Conservation (phyloP, 2,888 invertebrate species). For the Rhagonycha lutea region DNA sequence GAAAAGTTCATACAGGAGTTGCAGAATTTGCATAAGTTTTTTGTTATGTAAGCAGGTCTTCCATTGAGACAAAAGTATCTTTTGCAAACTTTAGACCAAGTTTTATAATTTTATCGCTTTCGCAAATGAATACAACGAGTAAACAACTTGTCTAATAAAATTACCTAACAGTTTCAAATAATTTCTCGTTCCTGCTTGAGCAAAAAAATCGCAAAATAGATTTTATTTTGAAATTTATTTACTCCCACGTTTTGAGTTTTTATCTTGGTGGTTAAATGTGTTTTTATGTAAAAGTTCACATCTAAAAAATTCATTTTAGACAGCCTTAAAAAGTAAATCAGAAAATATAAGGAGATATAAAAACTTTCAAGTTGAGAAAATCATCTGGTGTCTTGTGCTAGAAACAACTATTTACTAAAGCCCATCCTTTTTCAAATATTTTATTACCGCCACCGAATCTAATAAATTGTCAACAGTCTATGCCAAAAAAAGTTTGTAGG, state of each 20-base stretch:
- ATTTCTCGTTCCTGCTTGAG: background rate
- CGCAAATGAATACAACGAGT: background rate
- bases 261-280: background rate
- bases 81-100: background rate
- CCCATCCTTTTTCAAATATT: conserved; percentile 1
- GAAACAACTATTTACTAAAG: conserved; percentile 1
- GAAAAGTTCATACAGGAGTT: background rate
- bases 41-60: background rate
- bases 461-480: conserved; percentile 2
- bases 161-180: background rate
- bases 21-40: background rate
- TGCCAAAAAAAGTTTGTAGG: background rate
- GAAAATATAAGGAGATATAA: conserved; percentile 2
- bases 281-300: conserved; percentile 4
- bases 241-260: background rate
- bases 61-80: background rate
- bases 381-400: conserved; percentile 2
- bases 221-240: background rate
- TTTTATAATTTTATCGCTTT: background rate
- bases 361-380: conserved; percentile 4
- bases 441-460: conserved; percentile 3
- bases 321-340: conserved; percentile 4
- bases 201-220: background rate
- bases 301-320: conserved; percentile 1
- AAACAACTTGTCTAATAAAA: background rate